phyloP scores from a whole-genome alignment of 1,140 invertebrate genomes.

The Mya arenaria region DNA sequence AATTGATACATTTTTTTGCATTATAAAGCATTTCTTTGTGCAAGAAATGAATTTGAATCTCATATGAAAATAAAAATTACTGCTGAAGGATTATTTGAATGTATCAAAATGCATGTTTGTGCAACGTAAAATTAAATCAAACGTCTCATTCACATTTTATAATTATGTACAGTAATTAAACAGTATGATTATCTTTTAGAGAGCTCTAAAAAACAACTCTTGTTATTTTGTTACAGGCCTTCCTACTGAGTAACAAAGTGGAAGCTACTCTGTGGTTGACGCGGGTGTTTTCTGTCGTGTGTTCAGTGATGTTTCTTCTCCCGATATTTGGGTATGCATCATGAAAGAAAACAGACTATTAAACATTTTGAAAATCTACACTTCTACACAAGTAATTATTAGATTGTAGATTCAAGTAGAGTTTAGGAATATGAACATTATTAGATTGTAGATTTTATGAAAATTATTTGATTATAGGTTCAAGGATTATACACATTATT shows the following conservation, averaged over 20 bases:
- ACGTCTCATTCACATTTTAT: not conserved
- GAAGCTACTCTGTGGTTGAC: constrained; percentile 92
- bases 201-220: not conserved
- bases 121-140: not conserved
- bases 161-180: not conserved
- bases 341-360: not conserved
- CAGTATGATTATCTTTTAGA: not conserved
- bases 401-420: not conserved
- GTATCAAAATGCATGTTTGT: not conserved
- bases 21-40: too few species aligned
- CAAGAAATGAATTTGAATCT: not conserved
- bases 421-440: too few species aligned
- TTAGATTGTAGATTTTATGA: too few species aligned
- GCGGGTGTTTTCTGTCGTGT: constrained; percentile 90
- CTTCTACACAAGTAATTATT: not conserved
- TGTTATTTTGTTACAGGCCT: constrained; percentile 77
- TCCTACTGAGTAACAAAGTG: constrained; percentile 91
- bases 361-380: not conserved
- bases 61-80: not conserved
- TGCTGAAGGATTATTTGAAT: not conserved
- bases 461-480: too few species aligned
- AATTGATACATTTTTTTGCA: too few species aligned
- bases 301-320: constrained; percentile 91
- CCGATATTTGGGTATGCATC: constrained; percentile 91
- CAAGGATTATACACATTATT: too few species aligned